Base-by-base conservation (phyloP, 2,888 invertebrate genomes). In the Asteroscopus sphinx region DNA sequence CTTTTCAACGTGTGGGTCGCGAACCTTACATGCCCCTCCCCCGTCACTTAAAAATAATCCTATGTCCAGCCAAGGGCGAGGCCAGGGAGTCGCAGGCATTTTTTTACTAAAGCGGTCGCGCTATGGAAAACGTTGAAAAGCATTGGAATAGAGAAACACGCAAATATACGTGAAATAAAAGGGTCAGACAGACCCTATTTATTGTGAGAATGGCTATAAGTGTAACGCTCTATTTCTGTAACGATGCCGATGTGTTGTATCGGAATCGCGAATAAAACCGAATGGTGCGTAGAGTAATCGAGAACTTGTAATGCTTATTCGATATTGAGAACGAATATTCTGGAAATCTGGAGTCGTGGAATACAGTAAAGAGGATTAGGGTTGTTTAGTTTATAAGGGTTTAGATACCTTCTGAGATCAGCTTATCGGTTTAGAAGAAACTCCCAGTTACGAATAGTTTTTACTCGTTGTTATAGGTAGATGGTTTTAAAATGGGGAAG, bases 231-330 rank as follows among this genome's bases (percentile, higher is more conserved):
- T 32, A 45, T 32, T 30, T 47, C 6, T 30, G 28, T 35, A 46
- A 16, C 21, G 15, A 25, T 35, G 15, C 25, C 15, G 28, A 42
- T 36, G 39, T 16, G 9, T 48, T 36, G 1, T 30, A 30, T 3
- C 21, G 5, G 21, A 49, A 33, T 37, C 0, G 35, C n/a, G 21
- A 44, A 60, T 52, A 52, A 39, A 67, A 67, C 41, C 33, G 42
- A 61, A 53, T 48, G 39, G 26, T 21, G 15, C 44, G 25, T 21
- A 42, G 15, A 44, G 25, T 21, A 42, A 41, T 40, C 33, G 32
- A 42, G 21, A 26, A 11, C 58, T 49, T 33, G 16, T 64, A 46
- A 59, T 66, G 59, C 59, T 64, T 66, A 48, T 67, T 71, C 48
- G 61, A 66, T 68, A 52, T 65, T 46, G 62, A 45, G 55, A 35